A percentile compares a stretch with the other conserved stretches of the same genome.
These are phyloP conservation scores for Apodemia duryi DNA, from an alignment of 2,888 invertebrate species.

Conservation along the genomic window DNA sequence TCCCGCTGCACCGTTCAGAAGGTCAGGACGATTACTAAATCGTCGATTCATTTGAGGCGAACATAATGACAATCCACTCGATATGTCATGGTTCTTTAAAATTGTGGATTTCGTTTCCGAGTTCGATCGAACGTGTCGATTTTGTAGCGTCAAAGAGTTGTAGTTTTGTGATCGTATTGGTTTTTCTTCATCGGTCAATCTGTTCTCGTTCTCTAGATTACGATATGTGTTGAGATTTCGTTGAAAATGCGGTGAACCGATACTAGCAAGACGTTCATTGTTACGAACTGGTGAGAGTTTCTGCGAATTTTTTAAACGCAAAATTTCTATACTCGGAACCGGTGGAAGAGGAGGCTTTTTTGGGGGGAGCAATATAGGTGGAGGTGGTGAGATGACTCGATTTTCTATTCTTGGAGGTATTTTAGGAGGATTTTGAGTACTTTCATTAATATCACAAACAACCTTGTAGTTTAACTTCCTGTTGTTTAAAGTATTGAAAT, in stretches of 20 bases:
- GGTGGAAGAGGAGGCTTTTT: slow-evolving; percentile 87
- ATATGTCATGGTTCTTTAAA: slow-evolving; percentile 67
- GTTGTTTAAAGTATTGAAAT: slow-evolving; percentile 68
- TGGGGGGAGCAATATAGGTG: slow-evolving; percentile 80
- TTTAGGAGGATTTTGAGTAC: slow-evolving; percentile 64
- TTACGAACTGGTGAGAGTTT: slow-evolving; percentile 62
- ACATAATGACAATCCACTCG: slow-evolving; percentile 66
- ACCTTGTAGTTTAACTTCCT: slow-evolving; percentile 67
- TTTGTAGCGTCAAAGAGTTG: slow-evolving; percentile 65
- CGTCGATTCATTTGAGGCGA: slow-evolving; percentile 79
- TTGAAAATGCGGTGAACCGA: slow-evolving; percentile 82
- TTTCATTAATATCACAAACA: slow-evolving; percentile 67
- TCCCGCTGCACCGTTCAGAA: slow-evolving; percentile 65
- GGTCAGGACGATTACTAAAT: slow-evolving; percentile 63
- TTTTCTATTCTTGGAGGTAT: slow-evolving; percentile 73
- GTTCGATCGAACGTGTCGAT: slow-evolving; percentile 64
- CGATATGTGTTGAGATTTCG: slow-evolving; percentile 78
- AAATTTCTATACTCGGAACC: slow-evolving; percentile 81
- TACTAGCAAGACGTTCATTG: slow-evolving; percentile 78
- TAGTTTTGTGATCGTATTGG: slow-evolving; percentile 52
- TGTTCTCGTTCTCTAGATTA: slow-evolving; percentile 76
- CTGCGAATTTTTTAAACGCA: slow-evolving; percentile 76
- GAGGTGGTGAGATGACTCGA: slow-evolving; percentile 63
- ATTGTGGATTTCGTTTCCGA: slow-evolving; percentile 73
- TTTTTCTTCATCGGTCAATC: slow-evolving; percentile 55